Evolutionary conservation across 1,140 invertebrate species (phyloP).

Genomic region (Linepithema humile): DNA sequence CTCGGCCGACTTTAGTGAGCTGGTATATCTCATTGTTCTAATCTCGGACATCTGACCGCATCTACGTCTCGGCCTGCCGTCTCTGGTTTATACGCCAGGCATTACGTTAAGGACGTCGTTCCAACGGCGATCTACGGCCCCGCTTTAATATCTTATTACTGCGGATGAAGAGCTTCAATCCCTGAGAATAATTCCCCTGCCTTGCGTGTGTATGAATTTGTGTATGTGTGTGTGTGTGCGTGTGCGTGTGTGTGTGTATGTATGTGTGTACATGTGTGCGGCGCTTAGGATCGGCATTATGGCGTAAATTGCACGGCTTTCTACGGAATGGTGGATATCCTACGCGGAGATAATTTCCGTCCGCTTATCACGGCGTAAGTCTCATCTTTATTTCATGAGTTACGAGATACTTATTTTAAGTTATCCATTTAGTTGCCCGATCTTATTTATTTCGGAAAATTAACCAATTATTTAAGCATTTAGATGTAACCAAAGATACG

Average conservation of each 20-base stretch:
- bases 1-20: slow-evolving; percentile 34
- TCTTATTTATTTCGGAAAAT: slow-evolving; percentile 15
- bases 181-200: slow-evolving; percentile 30
- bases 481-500: not conserved
- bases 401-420: not conserved
- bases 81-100: slow-evolving; percentile 43
- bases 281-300: slow-evolving; percentile 41
- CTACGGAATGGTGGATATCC: slow-evolving; percentile 22
- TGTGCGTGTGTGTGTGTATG: not conserved
- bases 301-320: slow-evolving; percentile 35
- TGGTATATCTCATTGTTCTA: slow-evolving; percentile 70
- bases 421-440: not conserved
- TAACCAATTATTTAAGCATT: not conserved
- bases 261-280: not conserved
- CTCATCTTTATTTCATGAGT: slow-evolving; percentile 43
- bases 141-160: slow-evolving; percentile 70
- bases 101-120: slow-evolving; percentile 66
- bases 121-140: slow-evolving; percentile 61
- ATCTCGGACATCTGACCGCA: slow-evolving; percentile 65
- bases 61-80: slow-evolving; percentile 44
- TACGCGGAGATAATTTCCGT: slow-evolving; percentile 36
- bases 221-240: too few species aligned
- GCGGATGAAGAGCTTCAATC: slow-evolving; percentile 55
- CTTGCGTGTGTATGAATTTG: too few species aligned
- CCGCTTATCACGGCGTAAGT: not conserved